These are phyloP conservation scores for Coilia nasus DNA, from an alignment of 2,797 vertebrate species.

Conservation along the genomic window DNA sequence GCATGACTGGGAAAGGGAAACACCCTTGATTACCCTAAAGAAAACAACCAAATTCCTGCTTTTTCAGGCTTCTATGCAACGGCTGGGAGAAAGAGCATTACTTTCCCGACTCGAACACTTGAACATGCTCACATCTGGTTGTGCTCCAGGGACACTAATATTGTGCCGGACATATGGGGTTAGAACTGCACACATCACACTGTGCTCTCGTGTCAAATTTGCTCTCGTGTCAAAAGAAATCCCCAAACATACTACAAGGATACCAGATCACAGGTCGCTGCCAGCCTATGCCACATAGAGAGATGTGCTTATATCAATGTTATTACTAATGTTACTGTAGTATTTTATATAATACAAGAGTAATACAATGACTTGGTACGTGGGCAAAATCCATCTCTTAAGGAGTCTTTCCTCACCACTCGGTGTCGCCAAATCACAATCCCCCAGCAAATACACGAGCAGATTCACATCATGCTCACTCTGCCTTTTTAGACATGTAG, in stretches of 20 bases:
- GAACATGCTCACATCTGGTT: background rate
- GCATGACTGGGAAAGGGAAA: background rate
- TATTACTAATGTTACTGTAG: too few relatives aligned
- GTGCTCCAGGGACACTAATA: background rate
- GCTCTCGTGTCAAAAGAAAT: too few relatives aligned
- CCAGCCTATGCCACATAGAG: too few relatives aligned
- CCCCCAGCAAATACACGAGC: background rate
- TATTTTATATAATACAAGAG: too few relatives aligned
- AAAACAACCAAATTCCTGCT: background rate
- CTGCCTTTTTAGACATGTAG: background rate
- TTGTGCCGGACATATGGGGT: background rate
- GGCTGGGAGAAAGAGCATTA: background rate
- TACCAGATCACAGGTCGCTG: too few relatives aligned
- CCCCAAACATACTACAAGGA: too few relatives aligned
- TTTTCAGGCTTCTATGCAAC: background rate
- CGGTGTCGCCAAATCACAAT: background rate
- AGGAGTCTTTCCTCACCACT: background rate
- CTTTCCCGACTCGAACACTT: background rate
- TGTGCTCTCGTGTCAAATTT: background rate
- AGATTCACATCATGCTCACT: background rate
- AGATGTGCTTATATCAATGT: too few relatives aligned
- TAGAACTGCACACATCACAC: background rate
- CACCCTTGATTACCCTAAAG: background rate
- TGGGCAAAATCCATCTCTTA: background rate
- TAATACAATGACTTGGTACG: background rate